phyloP scores from a whole-genome alignment of 2,113 vertebrate species.

The Thoracochromis brauschi region DNA sequence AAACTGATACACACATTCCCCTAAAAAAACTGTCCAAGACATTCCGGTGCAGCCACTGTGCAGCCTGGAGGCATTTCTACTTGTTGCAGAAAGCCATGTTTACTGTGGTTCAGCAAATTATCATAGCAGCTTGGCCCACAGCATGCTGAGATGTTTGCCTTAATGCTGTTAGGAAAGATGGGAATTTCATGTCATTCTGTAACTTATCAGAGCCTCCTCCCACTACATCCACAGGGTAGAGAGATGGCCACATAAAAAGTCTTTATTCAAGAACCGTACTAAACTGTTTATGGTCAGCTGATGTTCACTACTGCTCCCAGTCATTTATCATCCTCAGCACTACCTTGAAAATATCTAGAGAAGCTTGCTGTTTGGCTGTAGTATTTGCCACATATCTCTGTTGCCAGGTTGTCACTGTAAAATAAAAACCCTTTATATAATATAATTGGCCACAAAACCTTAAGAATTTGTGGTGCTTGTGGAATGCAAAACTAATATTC shows the following conservation, averaged over 20 bases:
- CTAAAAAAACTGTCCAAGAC: conserved; percentile 27
- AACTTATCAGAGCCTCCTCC: neutral
- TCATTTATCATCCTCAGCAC: neutral
- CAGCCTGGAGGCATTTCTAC: conserved; percentile 8
- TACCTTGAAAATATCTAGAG: neutral
- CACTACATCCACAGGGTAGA: neutral
- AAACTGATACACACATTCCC: conserved; percentile 35
- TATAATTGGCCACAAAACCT: neutral
- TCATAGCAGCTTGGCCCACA: conserved; percentile 4
- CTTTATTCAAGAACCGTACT: neutral
- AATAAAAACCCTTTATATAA: neutral
- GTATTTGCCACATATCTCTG: neutral
- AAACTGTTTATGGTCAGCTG: conserved; percentile 11
- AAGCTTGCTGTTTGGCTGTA: neutral
- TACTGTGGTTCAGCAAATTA: conserved; percentile 2
- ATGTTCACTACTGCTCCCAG: neutral
- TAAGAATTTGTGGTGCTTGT: neutral
- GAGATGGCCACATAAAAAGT: neutral
- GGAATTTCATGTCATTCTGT: neutral
- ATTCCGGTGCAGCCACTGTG: conserved; percentile 16
- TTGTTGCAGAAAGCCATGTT: neutral
- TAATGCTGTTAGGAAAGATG: neutral
- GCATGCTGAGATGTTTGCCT: neutral
- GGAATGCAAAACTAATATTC: neutral
- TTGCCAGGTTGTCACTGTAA: neutral